Percentiles rank a stretch among this genome's conserved stretches.
These are phyloP conservation scores for Tringa solitaria DNA, from an alignment of 2,113 vertebrate species.

Conservation along the genomic window DNA sequence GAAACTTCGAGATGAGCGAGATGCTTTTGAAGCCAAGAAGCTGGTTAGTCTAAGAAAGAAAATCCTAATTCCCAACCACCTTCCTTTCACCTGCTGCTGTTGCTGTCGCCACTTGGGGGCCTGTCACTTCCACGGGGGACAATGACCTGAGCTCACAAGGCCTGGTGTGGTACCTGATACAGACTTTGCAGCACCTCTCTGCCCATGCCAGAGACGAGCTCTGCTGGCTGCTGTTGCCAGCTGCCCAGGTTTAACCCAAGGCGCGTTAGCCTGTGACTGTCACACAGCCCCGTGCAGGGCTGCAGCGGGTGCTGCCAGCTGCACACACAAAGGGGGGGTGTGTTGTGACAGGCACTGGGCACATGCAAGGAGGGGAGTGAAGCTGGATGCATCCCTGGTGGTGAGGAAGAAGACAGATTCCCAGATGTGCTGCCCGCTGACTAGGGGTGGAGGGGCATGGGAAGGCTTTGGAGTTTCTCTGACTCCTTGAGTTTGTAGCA, in stretches of 20 bases:
- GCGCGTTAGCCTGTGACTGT: background rate
- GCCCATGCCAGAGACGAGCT: background rate
- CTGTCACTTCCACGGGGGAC: constrained; percentile 68
- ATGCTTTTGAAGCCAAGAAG: constrained; percentile 85
- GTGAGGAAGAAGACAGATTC: background rate
- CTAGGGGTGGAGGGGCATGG: background rate
- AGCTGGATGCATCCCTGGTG: background rate
- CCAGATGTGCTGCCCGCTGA: background rate
- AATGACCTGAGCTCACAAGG: background rate
- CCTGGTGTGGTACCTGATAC: background rate
- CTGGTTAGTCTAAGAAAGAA: constrained; percentile 81
- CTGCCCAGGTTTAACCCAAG: background rate
- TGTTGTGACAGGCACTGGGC: background rate
- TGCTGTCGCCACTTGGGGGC: constrained; percentile 69
- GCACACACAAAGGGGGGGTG: background rate
- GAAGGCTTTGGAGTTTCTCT: background rate
- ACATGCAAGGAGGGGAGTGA: background rate
- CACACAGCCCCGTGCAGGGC: background rate
- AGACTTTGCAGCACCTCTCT: background rate
- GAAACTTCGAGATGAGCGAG: constrained; percentile 88
- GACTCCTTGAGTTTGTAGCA: background rate
- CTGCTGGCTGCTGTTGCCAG: background rate
- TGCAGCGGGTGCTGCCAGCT: background rate
- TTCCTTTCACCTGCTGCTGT: constrained; percentile 72
- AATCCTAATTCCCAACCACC: constrained; percentile 43